phyloP scores from a whole-genome alignment of 2,888 invertebrate species.

The Limnephilus marmoratus region DNA sequence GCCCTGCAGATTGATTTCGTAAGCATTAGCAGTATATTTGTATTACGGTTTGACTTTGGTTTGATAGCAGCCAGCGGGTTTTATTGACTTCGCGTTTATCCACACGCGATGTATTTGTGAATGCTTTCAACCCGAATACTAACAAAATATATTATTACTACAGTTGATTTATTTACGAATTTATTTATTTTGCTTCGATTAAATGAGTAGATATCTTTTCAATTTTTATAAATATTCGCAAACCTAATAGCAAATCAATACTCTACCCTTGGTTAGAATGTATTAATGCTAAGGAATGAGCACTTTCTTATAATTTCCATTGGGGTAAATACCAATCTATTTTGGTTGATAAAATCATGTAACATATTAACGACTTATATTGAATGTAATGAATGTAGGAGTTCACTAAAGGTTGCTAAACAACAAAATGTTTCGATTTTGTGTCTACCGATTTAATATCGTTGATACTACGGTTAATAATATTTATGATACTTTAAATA shows the following conservation, averaged over 20 bases:
- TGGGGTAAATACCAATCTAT: neutral
- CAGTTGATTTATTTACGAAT: constrained; percentile 62
- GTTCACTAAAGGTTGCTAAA: neutral
- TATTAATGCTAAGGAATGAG: too few relatives aligned
- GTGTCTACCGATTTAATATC: neutral
- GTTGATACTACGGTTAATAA: neutral
- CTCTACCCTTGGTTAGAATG: too few relatives aligned
- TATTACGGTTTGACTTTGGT: neutral
- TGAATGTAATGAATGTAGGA: neutral
- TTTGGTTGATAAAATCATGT: neutral
- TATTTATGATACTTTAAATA: neutral
- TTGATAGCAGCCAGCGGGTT: neutral
- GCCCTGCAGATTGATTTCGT: neutral
- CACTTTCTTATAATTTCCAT: neutral
- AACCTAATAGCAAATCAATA: too few relatives aligned
- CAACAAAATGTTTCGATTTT: neutral
- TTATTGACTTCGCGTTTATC: neutral
- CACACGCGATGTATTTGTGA: neutral
- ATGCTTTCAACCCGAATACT: neutral
- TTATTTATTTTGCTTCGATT: neutral
- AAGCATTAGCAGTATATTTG: neutral
- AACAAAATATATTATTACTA: constrained; percentile 13
- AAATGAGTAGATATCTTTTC: neutral
- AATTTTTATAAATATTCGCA: neutral
- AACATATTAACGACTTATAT: neutral